Conservation (phyloP, 2,797 vertebrate species). For the Pangasius djambal region DNA sequence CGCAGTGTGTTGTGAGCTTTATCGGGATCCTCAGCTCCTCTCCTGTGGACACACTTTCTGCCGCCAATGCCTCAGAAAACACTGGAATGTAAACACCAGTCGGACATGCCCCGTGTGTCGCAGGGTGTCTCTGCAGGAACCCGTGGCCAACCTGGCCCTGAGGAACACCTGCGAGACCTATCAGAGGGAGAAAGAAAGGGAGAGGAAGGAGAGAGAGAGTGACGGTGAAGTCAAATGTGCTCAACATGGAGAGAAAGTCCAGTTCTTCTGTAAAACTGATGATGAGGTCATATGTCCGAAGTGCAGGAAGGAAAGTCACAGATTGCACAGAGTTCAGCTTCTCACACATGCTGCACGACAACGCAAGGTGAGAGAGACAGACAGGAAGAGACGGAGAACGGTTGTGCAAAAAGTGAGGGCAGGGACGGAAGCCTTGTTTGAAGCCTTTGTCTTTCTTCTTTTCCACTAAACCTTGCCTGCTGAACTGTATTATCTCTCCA, state of each 20-base stretch:
- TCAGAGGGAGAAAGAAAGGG: conserved; percentile 35
- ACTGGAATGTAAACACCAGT: conserved; percentile 3
- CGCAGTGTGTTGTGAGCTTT: conserved; percentile 76
- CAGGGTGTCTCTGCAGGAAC: background rate
- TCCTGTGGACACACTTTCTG: conserved; percentile 79
- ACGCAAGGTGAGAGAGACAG: conserved; percentile 26
- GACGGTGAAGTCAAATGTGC: background rate
- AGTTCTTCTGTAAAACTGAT: conserved; percentile 26
- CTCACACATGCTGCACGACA: background rate
- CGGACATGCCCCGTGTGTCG: conserved; percentile 46
- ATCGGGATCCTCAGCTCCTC: conserved; percentile 72
- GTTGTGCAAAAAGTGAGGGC: background rate
- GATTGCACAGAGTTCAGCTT: conserved; percentile 6
- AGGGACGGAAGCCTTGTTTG: background rate
- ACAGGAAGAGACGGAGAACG: background rate
- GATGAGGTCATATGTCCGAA: background rate
- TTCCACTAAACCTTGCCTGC: background rate
- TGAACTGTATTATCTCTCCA: background rate
- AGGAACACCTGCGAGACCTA: conserved; percentile 50
- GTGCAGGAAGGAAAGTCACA: conserved; percentile 3
- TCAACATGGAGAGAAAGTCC: conserved; percentile 7
- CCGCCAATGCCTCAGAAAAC: conserved; percentile 63
- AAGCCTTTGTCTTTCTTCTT: background rate
- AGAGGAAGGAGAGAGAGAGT: background rate
- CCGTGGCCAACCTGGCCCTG: conserved; percentile 45